Conservation (phyloP, 2,113 vertebrate genomes). For the Cryptotis parvus region DNA sequence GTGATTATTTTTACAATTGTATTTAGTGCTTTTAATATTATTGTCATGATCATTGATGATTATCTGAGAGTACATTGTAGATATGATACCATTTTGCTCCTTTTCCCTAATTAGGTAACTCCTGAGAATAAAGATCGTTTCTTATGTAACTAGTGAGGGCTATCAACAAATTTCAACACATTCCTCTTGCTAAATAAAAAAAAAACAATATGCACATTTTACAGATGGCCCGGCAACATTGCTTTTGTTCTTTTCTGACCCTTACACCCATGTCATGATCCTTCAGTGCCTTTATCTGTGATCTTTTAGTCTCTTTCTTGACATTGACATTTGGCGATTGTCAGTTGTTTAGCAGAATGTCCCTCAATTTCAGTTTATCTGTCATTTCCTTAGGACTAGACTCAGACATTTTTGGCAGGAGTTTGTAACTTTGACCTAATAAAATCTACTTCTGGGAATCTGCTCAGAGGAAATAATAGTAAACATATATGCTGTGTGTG, state of each 20-base stretch:
- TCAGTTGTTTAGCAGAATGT: not conserved
- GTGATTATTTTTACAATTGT: not conserved
- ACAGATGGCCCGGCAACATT: not conserved
- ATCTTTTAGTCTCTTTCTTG: constrained; percentile 3
- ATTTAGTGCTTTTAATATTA: constrained; percentile 30
- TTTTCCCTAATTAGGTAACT: not conserved
- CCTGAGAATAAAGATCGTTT: constrained; percentile 37
- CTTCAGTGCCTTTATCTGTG: not conserved
- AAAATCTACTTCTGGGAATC: constrained; percentile 63
- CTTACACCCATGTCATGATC: not conserved
- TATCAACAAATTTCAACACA: not conserved
- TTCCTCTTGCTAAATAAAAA: constrained; percentile 4
- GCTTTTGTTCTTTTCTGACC: not conserved
- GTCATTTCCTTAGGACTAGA: constrained; percentile 43
- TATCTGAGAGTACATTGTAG: not conserved
- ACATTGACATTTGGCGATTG: not conserved
- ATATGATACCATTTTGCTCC: not conserved
- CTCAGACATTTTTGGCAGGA: constrained; percentile 26
- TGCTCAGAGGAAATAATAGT: constrained; percentile 50
- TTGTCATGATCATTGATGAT: not conserved
- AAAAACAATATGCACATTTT: not conserved
- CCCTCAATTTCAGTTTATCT: not conserved
- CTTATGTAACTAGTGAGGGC: not conserved
- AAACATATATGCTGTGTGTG: constrained; percentile 33
- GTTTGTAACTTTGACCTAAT: constrained; percentile 49